Base-by-base conservation (phyloP, 2,113 vertebrate species). In the Axis porcinus region DNA sequence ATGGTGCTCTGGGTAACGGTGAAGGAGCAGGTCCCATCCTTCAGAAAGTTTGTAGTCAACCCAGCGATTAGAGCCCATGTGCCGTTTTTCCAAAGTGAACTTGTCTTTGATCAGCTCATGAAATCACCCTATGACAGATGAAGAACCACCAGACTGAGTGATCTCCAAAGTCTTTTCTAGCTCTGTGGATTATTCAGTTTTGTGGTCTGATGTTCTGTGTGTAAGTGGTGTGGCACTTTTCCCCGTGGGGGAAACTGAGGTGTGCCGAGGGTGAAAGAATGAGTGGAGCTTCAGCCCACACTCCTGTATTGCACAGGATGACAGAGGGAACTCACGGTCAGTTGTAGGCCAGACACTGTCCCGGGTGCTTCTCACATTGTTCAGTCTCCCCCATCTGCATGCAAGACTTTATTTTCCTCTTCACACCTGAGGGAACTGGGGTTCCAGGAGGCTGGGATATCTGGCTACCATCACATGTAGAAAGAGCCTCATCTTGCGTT, bases 41-140 rank as follows among this genome's bases (percentile, higher is more conserved):
- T 57, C 45, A 3, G 2, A 36, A 86, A n/a, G n/a, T 58, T 9
- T 7, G 14, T 27, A 2, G 57, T 16, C 19, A 7, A 25, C 79
- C 19, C 43, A 19, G 2, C 0, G 0, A 4, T 36, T 21, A 2
- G 5, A 7, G 40, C 27, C 1, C 50, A 4, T 11, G 25, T 54
- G 25, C 40, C 12, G 0, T n/a, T 52, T 70, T 47, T 27, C 84
- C 55, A 57, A 43, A 67, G 23, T 27, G 45, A 25, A 40, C 54
- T 47, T 16, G 7, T 83, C 30, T 57, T 9, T 87, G 45, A 43
- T 25, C 5, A 4, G n/a, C 30, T 57, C 52, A 15, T 70, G 76
- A 27, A 85, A 28, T 54, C 33, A 15, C 28, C 19, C 33, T 25
- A 0, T 0, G 6, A 55, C 40, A 52, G 52, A 13, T 54, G 43